Conservation (phyloP, 2,113 vertebrate genomes). For the Phalacrocorax aristotelis region DNA sequence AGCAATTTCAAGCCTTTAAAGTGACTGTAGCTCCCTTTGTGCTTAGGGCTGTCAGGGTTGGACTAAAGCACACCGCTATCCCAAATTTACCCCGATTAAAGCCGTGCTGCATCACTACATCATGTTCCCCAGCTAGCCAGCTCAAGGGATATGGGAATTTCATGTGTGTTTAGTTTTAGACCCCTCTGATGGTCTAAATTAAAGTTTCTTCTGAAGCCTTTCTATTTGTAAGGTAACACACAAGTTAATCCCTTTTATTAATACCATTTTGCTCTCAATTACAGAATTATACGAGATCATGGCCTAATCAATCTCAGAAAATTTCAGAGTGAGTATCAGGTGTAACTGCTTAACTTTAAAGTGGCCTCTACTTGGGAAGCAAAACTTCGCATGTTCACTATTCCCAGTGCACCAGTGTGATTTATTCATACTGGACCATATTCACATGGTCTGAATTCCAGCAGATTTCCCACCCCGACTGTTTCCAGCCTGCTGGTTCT, state of each 20-base stretch:
- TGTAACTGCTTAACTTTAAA: not conserved
- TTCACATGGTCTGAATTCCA: not conserved
- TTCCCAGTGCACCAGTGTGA: not conserved
- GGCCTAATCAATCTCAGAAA: slow-evolving; percentile 96
- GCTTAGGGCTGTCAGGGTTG: not conserved
- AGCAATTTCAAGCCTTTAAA: not conserved
- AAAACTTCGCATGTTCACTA: not conserved
- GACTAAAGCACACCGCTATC: not conserved
- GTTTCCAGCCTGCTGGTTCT: not conserved
- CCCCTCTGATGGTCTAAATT: not conserved
- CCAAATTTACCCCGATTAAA: not conserved
- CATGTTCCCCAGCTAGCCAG: not conserved
- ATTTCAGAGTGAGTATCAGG: slow-evolving; percentile 92
- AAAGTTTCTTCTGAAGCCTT: slow-evolving; percentile 14
- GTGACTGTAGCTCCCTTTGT: not conserved
- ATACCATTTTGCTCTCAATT: slow-evolving; percentile 59
- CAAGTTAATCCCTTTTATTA: not conserved
- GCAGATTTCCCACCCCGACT: not conserved
- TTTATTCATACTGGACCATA: not conserved
- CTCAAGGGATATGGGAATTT: not conserved
- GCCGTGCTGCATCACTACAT: not conserved
- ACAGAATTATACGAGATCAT: slow-evolving; percentile 95
- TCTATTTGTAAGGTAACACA: not conserved
- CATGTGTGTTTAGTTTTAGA: not conserved
- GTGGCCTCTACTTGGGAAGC: not conserved